Evolutionary conservation across 2,797 vertebrate species (phyloP), one percentile per base, ranked within the genome.

Genomic region (Loris lydekkerianus): DNA sequence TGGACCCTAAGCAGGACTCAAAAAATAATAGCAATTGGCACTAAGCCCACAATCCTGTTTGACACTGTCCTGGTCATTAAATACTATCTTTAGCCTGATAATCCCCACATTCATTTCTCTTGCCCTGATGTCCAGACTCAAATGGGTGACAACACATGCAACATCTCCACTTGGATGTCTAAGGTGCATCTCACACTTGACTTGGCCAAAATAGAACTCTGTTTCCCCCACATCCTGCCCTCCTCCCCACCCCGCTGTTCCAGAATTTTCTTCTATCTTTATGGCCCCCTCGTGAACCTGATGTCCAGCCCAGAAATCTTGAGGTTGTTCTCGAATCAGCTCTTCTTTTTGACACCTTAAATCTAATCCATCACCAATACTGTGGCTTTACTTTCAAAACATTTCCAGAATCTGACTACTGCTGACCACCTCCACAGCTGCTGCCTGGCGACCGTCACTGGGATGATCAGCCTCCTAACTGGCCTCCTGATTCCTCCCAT

Each of bases 151-250:
- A 76, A n/a, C 18, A 0, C 23, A 10, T 5, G 29, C 21, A 11
- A 9, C 23, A 1, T 1, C 69, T 31, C 46, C 23, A 3, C 31
- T 0, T 0, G 25, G 61, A 3, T 29, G 10, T 37, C 31, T 21
- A 14, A 21, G 5, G 23, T 37, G 17, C 10, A 1, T 67, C 43
- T 78, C 61, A 53, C 7, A 37, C 86, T 21, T 4, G 17, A 29
- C 10, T 5, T 56, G 23, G n/a, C 73, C 73, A 1, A 25, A 11
- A 5, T 2, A 8, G 23, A 65, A 1, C 61, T 15, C 5, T 21
- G 60, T 23, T 46, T 37, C 61, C n/a, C 21, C 21, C n/a, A 2
- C 17, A 11, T 14, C 15, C 81, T 8, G 20, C 81, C 60, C 61
- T n/a, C 29, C 29, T 40, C 65, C 15, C 65, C 7, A n/a, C 80